Evolutionary conservation across 2,113 vertebrate species (phyloP).

Genomic region (Notechis scutatus): DNA sequence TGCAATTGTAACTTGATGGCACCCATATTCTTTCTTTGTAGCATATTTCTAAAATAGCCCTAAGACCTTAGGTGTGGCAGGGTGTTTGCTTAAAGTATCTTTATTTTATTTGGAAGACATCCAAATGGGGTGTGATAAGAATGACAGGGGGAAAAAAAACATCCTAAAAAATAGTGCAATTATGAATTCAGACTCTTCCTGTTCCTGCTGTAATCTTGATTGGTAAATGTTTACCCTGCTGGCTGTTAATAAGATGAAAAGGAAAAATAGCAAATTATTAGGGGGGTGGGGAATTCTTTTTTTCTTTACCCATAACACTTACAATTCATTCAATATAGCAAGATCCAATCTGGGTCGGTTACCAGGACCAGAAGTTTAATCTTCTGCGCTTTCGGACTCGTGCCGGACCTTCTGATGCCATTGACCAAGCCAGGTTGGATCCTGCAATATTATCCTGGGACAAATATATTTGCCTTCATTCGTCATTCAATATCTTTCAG

Average conservation of each 20-base stretch:
- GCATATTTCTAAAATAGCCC: background rate
- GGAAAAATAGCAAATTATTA: background rate
- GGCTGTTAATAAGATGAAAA: background rate
- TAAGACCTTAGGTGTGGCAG: background rate
- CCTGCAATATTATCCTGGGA: no score
- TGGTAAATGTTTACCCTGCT: background rate
- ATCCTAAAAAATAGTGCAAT: background rate
- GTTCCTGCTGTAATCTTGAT: background rate
- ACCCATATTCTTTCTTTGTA: background rate
- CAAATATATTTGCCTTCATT: no score
- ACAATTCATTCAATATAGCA: background rate
- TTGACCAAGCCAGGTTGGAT: no score
- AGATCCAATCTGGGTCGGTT: background rate
- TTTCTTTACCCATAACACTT: background rate
- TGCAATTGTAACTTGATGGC: background rate
- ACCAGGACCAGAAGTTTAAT: no score
- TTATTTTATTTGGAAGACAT: background rate
- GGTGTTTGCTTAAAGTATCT: background rate
- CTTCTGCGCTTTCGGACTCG: no score
- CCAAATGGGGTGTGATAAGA: background rate
- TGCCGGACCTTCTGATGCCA: no score
- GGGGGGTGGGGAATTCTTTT: background rate
- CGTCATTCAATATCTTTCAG: no score
- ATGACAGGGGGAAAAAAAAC: background rate
- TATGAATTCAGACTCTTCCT: background rate